Evolutionary conservation across 2,888 invertebrate genomes (phyloP).

Genomic region (Eupelmus urozonus): DNA sequence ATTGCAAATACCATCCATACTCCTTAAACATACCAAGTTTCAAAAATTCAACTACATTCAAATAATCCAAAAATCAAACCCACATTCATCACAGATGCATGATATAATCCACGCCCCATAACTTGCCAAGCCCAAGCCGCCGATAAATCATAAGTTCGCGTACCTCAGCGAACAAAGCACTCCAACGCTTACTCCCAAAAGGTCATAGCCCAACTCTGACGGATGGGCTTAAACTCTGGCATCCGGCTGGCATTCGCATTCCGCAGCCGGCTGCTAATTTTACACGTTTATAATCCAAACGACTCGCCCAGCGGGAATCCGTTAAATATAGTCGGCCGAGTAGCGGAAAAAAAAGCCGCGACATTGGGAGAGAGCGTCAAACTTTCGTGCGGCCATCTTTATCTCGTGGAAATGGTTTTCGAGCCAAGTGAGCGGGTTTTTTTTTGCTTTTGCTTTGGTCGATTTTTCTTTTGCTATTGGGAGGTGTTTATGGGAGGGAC

Average conservation of each 20-base stretch:
- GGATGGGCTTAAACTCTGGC: background rate
- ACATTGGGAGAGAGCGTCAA: slow-evolving; percentile 49
- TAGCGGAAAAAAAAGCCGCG: background rate
- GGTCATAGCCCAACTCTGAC: slow-evolving; percentile 20
- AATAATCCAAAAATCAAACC: too few species aligned
- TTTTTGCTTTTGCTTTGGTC: too few species aligned
- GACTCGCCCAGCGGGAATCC: slow-evolving; percentile 14
- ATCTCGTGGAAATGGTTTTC: slow-evolving; percentile 26
- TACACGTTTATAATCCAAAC: slow-evolving; percentile 50
- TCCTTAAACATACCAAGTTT: too few species aligned
- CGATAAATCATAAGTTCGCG: too few species aligned
- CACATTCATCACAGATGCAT: too few species aligned
- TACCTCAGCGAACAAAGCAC: slow-evolving; percentile 9
- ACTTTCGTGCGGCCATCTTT: slow-evolving; percentile 13
- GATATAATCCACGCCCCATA: too few species aligned
- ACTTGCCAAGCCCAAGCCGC: too few species aligned
- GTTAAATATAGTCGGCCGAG: slow-evolving; percentile 48
- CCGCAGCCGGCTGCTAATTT: slow-evolving; percentile 50
- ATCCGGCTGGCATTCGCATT: slow-evolving; percentile 42
- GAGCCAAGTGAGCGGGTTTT: background rate
- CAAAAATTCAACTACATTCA: too few species aligned
- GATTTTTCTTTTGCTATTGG: too few species aligned
- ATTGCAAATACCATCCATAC: too few species aligned
- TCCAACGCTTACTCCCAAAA: slow-evolving; percentile 21
- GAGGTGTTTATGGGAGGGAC: too few species aligned